Percentiles rank a stretch among this genome's conserved stretches.
These are phyloP conservation scores for Tautogolabrus adspersus DNA, from an alignment of 2,113 vertebrate genomes.

Conservation along the genomic window DNA sequence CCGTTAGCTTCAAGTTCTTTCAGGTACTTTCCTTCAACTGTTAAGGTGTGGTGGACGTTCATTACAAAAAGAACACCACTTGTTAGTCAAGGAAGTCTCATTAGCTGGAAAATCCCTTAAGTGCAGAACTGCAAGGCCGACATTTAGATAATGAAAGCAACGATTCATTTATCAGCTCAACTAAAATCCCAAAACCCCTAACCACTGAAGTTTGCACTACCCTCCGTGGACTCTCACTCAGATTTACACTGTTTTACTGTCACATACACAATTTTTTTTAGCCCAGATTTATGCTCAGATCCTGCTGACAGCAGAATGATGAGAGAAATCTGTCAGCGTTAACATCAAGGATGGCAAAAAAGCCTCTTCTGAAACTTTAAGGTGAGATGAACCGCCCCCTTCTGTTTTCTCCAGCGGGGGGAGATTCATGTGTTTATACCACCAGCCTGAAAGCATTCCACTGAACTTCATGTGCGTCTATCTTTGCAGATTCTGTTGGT, in stretches of 20 bases:
- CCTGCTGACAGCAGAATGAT: too few relatives aligned
- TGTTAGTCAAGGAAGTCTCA: neutral
- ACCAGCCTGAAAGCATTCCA: slow-evolving; percentile 13
- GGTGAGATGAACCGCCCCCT: neutral
- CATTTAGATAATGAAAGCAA: neutral
- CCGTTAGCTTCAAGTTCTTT: slow-evolving; percentile 23
- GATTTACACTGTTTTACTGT: neutral
- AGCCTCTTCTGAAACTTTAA: neutral
- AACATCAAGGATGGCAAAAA: neutral
- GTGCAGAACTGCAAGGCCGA: neutral
- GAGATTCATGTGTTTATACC: slow-evolving; percentile 17
- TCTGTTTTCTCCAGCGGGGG: neutral
- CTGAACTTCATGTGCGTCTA: slow-evolving; percentile 8
- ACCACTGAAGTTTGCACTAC: neutral
- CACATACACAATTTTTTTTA: too few relatives aligned
- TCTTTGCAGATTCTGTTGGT: slow-evolving; percentile 28
- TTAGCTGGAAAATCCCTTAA: neutral
- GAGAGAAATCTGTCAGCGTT: too few relatives aligned
- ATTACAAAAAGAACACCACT: neutral
- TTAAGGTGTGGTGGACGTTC: slow-evolving; percentile 12
- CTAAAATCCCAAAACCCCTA: neutral
- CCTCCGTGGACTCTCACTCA: neutral
- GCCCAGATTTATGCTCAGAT: neutral
- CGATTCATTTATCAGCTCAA: neutral
- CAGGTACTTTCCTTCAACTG: slow-evolving; percentile 36